Base-by-base conservation (phyloP, 2,888 invertebrate species). In the Amiota communis region DNA sequence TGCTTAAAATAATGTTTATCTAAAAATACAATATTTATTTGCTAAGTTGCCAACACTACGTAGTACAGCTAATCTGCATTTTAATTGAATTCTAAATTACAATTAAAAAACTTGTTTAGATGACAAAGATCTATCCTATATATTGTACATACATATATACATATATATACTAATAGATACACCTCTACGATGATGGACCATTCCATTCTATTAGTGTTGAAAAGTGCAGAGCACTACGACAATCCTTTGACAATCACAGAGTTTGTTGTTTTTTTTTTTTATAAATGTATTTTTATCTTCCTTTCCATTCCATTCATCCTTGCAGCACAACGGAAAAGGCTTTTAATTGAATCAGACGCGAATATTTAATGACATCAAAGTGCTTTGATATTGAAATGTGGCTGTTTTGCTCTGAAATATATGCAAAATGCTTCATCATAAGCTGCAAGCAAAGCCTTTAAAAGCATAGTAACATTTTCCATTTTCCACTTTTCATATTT, bases 21-120 rank as follows among this genome's bases (percentile, higher is more conserved):
- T n/a, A 23, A 63, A 36, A 63, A 63, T 36, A 63, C 23, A 63
- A 20, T 15, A n/a, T 8, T 17, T 48, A 48, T 46, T 36, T 64
- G 13, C 9, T 49, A 20, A 12, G 47, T 68, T 20, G 20, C n/a
- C 49, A 51, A 20, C 10, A 51, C 67, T 6, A 49, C n/a, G 20
- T 20, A 65, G 76, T 77, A 79, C 72, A 82, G 80, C 83, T 83
- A 83, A 83, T 83, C 83, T 83, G 83, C 83, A 83, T 83, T 83
- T 83, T 84, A 83, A 83, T 83, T 83, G 86, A 84, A 82, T 85
- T 83, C 85, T 83, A 85, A 83, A 83, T 85, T 83, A 83, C 67
- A 68, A 68, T 68, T 68, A 68, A 51, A 68, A 68, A 68, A 53
- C 17, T 68, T 68, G 17, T 46, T 23, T 15, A 48, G 15, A n/a